Evolutionary conservation across 2,797 vertebrate species (phyloP).

Genomic region (Schizothorax lantsangensis): DNA sequence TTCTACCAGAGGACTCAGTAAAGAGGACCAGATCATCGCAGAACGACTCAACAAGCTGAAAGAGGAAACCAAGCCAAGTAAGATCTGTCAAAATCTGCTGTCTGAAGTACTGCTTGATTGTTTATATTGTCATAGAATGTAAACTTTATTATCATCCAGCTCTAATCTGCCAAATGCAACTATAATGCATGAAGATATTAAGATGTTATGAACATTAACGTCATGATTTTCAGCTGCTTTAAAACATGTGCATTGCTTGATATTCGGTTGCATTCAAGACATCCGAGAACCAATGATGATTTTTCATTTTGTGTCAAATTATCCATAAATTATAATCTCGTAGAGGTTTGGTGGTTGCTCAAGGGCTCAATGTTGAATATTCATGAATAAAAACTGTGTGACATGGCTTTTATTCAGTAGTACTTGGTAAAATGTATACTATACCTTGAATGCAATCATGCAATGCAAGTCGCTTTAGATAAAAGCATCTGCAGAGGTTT

Average conservation of each 20-base stretch:
- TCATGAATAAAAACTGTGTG: neutral
- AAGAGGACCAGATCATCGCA: constrained; percentile 88
- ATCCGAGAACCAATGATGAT: neutral
- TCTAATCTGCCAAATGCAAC: neutral
- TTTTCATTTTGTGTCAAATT: neutral
- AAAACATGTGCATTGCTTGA: neutral
- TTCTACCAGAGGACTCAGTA: constrained; percentile 76
- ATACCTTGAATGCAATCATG: neutral
- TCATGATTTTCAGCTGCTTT: too few relatives aligned
- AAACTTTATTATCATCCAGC: neutral
- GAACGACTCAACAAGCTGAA: constrained; percentile 91
- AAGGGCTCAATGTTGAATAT: neutral
- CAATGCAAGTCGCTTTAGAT: neutral
- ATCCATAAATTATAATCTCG: neutral
- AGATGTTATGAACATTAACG: neutral
- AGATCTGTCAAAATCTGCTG: constrained; percentile 3
- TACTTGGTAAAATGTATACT: neutral
- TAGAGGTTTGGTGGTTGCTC: neutral
- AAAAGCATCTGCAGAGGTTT: neutral
- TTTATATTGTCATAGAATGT: neutral
- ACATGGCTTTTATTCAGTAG: neutral
- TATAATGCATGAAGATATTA: neutral
- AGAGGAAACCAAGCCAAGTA: constrained; percentile 89
- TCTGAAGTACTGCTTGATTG: neutral
- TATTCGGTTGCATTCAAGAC: neutral